Conservation (phyloP, 2,113 vertebrate species). For the rat (Rattus norvegicus) region DNA sequence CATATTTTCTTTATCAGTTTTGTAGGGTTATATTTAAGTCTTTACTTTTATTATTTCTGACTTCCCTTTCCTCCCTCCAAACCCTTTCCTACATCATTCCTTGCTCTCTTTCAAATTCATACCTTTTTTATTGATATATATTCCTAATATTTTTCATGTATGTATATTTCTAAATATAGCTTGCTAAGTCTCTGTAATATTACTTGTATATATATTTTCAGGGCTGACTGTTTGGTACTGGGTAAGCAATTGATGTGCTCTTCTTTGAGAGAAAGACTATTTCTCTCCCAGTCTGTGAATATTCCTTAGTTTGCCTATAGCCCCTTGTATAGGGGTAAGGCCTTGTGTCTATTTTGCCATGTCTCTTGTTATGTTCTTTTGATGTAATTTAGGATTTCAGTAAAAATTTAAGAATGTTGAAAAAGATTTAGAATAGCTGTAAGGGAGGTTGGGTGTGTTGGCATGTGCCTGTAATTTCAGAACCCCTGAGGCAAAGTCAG, state of each 20-base stretch:
- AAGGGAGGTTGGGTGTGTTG: not conserved
- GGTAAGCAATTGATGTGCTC: not conserved
- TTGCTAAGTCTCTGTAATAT: not conserved
- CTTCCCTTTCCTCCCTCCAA: not conserved
- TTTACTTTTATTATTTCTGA: not conserved
- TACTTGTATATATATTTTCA: not conserved
- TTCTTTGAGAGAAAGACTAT: not conserved
- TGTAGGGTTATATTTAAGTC: not conserved
- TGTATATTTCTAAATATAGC: not conserved
- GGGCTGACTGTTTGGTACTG: not conserved
- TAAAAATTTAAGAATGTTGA: slow-evolving; percentile 17
- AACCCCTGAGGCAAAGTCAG: not conserved
- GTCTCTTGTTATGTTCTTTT: not conserved
- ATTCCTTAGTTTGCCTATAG: not conserved
- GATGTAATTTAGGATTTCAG: not conserved
- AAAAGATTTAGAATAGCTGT: not conserved
- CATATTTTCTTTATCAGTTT: not conserved
- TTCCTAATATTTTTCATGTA: not conserved
- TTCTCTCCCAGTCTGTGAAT: not conserved
- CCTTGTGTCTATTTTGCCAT: not conserved
- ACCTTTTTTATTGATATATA: not conserved
- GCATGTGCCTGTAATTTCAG: not conserved
- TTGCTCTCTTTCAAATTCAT: not conserved
- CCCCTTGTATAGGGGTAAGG: not conserved
- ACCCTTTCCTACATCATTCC: not conserved